Evolutionary conservation across 2,888 invertebrate genomes (phyloP).

Genomic region (Balanococcus diminutus): DNA sequence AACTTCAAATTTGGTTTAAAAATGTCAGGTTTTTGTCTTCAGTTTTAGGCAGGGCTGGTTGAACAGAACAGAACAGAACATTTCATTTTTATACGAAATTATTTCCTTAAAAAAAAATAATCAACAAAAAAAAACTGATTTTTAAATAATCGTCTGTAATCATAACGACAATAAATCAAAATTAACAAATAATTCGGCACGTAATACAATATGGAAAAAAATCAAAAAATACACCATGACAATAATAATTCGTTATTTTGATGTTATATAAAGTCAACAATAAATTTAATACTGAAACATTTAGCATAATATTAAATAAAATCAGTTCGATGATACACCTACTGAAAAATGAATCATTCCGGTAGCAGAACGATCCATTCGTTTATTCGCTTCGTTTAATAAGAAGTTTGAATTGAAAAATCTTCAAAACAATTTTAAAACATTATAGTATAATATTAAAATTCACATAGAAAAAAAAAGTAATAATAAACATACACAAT

Average conservation of each 20-base stretch:
- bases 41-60: too few species aligned
- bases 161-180: too few species aligned
- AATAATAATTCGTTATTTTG: neutral
- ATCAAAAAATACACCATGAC: neutral
- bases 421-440: neutral
- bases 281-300: slow-evolving; percentile 11
- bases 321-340: slow-evolving; percentile 11
- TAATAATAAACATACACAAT: slow-evolving; percentile 6
- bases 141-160: too few species aligned
- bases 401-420: neutral
- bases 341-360: neutral
- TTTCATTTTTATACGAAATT: too few species aligned
- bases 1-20: too few species aligned
- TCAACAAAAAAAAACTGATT: too few species aligned
- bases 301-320: neutral
- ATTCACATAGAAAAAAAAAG: slow-evolving; percentile 1
- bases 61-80: too few species aligned
- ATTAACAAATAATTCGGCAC: too few species aligned
- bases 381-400: neutral
- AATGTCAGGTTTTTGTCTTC: too few species aligned
- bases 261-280: neutral
- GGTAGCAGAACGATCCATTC: neutral
- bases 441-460: slow-evolving; percentile 12
- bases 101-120: too few species aligned
- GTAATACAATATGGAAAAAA: neutral